Percentiles rank a stretch among this genome's conserved stretches.
Evolutionary conservation across 2,113 vertebrate genomes (phyloP).

Genomic region (Chaetorhynchus papuensis): DNA sequence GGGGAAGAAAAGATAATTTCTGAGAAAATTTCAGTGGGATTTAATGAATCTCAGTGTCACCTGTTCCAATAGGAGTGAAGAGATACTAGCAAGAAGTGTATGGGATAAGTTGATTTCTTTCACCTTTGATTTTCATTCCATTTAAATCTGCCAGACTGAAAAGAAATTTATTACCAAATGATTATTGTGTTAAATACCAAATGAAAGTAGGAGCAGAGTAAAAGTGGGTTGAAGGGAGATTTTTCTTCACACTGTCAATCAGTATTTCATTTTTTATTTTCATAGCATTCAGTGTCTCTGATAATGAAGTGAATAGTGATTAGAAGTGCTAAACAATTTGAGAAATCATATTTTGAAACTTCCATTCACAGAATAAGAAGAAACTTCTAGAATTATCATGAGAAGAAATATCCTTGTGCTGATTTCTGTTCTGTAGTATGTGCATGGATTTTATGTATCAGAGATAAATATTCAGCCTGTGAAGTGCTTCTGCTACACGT

Average conservation of each 20-base stretch:
- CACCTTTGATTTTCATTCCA: neutral
- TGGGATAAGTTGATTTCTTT: neutral
- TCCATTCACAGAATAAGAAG: neutral
- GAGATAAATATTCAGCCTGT: neutral
- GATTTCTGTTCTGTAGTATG: neutral
- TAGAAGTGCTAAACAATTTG: neutral
- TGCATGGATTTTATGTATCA: neutral
- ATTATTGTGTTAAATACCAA: neutral
- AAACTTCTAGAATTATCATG: neutral
- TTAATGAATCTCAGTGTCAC: neutral
- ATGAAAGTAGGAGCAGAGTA: neutral
- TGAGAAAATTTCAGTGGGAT: neutral
- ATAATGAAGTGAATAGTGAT: neutral
- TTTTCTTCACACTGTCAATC: neutral
- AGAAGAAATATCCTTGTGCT: neutral
- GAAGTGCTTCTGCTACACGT: neutral
- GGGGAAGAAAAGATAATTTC: neutral
- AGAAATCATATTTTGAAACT: neutral
- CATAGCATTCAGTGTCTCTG: neutral
- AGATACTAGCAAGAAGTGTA: neutral
- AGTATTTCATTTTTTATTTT: neutral
- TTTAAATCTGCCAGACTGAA: neutral
- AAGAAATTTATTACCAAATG: neutral
- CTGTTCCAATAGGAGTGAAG: neutral
- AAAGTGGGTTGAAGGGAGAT: fast-evolving